phyloP scores from a whole-genome alignment of 2,113 vertebrate species.

The Channa argus region DNA sequence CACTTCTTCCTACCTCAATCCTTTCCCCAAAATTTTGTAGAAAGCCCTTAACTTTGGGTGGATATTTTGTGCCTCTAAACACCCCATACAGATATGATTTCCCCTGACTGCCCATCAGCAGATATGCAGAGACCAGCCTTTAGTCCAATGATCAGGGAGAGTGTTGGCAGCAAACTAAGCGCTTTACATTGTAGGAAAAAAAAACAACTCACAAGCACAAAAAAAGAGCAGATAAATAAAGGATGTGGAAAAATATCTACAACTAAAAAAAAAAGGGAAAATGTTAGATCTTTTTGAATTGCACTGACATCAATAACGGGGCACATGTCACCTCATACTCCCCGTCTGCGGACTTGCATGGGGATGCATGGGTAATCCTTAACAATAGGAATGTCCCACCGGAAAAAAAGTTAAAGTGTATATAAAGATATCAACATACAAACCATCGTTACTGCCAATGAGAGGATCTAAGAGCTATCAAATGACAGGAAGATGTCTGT shows the following conservation, averaged over 20 bases:
- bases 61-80: conserved; percentile 15
- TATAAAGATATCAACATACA: conserved; percentile 33
- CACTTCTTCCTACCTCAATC: background rate
- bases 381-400: conserved; percentile 51
- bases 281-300: conserved; percentile 34
- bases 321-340: conserved; percentile 39
- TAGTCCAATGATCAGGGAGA: conserved; percentile 11
- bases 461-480: conserved; percentile 23
- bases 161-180: conserved; percentile 15
- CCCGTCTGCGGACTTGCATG: conserved; percentile 24
- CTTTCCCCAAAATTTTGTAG: background rate
- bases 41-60: conserved; percentile 6
- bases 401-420: conserved; percentile 37
- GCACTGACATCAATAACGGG: conserved; percentile 54
- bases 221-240: conserved; percentile 58
- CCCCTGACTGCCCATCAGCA: conserved; percentile 1
- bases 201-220: conserved; percentile 18
- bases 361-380: conserved; percentile 32
- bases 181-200: conserved; percentile 8
- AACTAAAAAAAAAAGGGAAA: conserved; percentile 18
- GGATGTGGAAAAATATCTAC: background rate
- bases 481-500: conserved; percentile 55
- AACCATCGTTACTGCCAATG: conserved; percentile 37
- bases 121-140: conserved; percentile 28
- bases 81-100: background rate